These are phyloP conservation scores for Malurus splendens DNA, from an alignment of 2,797 vertebrate genomes.

Conservation along the genomic window DNA sequence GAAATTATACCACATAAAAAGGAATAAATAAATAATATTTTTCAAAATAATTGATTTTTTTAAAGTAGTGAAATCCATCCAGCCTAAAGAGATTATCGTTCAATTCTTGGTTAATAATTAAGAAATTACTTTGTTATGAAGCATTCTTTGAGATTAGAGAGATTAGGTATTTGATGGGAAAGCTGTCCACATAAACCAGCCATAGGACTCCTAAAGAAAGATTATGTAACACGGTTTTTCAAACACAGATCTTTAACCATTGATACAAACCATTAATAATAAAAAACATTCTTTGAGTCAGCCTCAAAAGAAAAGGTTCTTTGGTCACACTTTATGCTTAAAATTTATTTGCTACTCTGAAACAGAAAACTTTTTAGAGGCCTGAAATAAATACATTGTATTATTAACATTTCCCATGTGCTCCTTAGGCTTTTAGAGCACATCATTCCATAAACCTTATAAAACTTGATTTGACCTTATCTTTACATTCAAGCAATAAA, in stretches of 20 bases:
- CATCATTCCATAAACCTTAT: neutral
- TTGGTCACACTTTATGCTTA: neutral
- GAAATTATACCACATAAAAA: neutral
- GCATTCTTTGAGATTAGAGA: neutral
- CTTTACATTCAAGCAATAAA: neutral
- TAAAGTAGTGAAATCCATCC: neutral
- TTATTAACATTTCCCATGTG: neutral
- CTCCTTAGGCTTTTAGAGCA: neutral
- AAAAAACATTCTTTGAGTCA: neutral
- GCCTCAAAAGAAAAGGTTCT: neutral
- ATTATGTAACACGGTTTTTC: neutral
- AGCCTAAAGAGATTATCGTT: neutral
- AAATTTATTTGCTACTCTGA: neutral
- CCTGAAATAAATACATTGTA: neutral
- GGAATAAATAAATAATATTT: neutral
- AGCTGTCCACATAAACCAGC: neutral
- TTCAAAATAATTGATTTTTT: accelerated
- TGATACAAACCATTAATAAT: too few species aligned
- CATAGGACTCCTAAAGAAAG: neutral
- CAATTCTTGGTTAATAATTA: neutral
- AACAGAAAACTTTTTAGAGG: neutral
- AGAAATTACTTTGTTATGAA: neutral
- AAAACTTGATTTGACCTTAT: neutral
- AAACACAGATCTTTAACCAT: neutral
- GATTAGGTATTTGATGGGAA: neutral